Evolutionary conservation across 2,888 invertebrate species (phyloP).

Genomic region (Monochamus alternatus): DNA sequence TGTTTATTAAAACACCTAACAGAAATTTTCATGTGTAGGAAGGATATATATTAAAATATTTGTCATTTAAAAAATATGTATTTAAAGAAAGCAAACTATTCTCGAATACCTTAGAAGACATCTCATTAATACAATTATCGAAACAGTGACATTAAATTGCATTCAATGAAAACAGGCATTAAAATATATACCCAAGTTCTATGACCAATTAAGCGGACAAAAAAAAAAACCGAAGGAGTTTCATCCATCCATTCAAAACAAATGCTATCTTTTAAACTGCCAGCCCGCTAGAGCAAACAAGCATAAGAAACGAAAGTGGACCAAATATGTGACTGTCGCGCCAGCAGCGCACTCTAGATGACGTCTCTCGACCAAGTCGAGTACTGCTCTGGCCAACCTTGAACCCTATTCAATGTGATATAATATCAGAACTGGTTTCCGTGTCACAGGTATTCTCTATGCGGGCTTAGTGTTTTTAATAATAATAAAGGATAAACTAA

Average conservation of each 20-base stretch:
- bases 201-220: slow-evolving; percentile 8
- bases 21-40: too few relatives aligned
- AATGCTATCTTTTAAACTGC: slow-evolving; percentile 15
- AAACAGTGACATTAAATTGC: background rate
- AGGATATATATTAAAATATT: too few relatives aligned
- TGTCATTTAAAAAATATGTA: too few relatives aligned
- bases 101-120: too few relatives aligned
- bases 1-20: too few relatives aligned
- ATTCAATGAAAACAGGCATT: background rate
- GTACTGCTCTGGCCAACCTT: slow-evolving; percentile 35
- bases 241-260: slow-evolving; percentile 10
- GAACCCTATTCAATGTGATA: slow-evolving; percentile 47
- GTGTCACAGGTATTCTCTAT: slow-evolving; percentile 50
- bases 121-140: too few relatives aligned
- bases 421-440: slow-evolving; percentile 53
- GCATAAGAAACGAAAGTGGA: slow-evolving; percentile 16
- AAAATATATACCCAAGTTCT: background rate
- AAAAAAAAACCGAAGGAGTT: slow-evolving; percentile 16
- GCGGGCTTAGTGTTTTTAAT: slow-evolving; percentile 19
- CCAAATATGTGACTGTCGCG: slow-evolving; percentile 2
- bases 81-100: too few relatives aligned
- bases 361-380: background rate
- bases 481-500: slow-evolving; percentile 1
- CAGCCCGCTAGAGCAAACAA: slow-evolving; percentile 14
- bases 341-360: too few relatives aligned